Conservation (phyloP, 2,113 vertebrate genomes). For the Isichthys henryi region DNA sequence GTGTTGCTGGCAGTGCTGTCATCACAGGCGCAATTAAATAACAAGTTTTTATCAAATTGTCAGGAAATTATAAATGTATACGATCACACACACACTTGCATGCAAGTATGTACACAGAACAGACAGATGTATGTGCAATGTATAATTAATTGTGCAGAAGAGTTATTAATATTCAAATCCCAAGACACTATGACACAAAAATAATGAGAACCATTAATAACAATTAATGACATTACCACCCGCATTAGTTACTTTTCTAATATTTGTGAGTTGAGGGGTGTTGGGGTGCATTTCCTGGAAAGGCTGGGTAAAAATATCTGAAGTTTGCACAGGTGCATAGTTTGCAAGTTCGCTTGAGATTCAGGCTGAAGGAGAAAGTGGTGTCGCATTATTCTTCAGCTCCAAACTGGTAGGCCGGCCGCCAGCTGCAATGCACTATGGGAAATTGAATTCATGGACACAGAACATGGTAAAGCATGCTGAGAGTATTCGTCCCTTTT, state of each 20-base stretch:
- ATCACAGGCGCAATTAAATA: too few species aligned
- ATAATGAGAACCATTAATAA: constrained; percentile 37
- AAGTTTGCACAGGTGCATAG: neutral
- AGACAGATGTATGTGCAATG: constrained; percentile 15
- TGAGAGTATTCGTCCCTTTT: neutral
- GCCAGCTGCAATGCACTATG: neutral
- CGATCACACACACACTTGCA: neutral
- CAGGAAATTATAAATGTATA: too few species aligned
- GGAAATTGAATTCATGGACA: neutral
- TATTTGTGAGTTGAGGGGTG: neutral
- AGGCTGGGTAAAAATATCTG: neutral
- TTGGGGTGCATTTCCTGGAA: neutral
- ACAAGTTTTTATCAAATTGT: neutral
- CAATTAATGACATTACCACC: constrained; percentile 32
- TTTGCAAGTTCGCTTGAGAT: neutral
- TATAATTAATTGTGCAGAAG: constrained; percentile 16
- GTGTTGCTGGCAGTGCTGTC: neutral
- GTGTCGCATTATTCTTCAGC: neutral
- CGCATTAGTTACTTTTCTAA: constrained; percentile 22
- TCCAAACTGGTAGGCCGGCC: neutral
- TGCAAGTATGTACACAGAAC: constrained; percentile 8
- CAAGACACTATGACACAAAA: constrained; percentile 34
- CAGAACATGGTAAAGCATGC: neutral
- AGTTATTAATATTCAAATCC: constrained; percentile 32
- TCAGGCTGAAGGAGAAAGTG: neutral